Conservation (phyloP, 2,113 vertebrate species). For the Ariopsis seemanni region DNA sequence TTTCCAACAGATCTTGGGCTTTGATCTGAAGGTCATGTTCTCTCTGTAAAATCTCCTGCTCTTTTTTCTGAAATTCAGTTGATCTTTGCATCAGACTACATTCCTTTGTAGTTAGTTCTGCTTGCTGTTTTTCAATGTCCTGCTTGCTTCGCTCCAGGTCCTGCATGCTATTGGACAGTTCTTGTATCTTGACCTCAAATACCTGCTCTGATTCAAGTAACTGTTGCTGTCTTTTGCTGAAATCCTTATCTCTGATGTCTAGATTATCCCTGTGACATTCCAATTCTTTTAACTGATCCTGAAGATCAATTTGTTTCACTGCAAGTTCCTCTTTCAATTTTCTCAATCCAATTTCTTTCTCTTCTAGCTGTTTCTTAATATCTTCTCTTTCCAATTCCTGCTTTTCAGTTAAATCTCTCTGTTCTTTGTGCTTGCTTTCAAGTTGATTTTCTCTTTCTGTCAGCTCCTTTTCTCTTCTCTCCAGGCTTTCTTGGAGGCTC, state of each 20-base stretch:
- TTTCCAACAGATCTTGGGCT: slow-evolving; percentile 9
- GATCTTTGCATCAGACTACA: slow-evolving; percentile 35
- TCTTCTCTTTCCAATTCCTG: background rate
- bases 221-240: slow-evolving; percentile 34
- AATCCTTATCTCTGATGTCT: slow-evolving; percentile 39
- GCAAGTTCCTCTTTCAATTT: slow-evolving; percentile 34
- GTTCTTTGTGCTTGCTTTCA: background rate
- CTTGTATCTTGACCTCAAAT: slow-evolving; percentile 8
- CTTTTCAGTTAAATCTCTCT: background rate
- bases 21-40: slow-evolving; percentile 27
- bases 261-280: slow-evolving; percentile 9
- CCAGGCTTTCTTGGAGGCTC: slow-evolving; percentile 10
- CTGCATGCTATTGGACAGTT: slow-evolving; percentile 23
- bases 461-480: slow-evolving; percentile 27
- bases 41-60: slow-evolving; percentile 28
- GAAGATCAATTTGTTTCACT: slow-evolving; percentile 38
- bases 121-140: slow-evolving; percentile 24
- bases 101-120: slow-evolving; percentile 34
- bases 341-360: slow-evolving; percentile 42
- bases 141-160: slow-evolving; percentile 40
- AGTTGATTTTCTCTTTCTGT: slow-evolving; percentile 25
- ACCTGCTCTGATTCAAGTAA: slow-evolving; percentile 25
- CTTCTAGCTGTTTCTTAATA: background rate
- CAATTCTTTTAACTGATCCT: slow-evolving; percentile 31
- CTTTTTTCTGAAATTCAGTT: slow-evolving; percentile 26